A percentile compares a stretch with the other conserved stretches of the same genome.
These are phyloP conservation scores for Neodon shergylaensis DNA, from an alignment of 2,113 vertebrate genomes.

Conservation along the genomic window DNA sequence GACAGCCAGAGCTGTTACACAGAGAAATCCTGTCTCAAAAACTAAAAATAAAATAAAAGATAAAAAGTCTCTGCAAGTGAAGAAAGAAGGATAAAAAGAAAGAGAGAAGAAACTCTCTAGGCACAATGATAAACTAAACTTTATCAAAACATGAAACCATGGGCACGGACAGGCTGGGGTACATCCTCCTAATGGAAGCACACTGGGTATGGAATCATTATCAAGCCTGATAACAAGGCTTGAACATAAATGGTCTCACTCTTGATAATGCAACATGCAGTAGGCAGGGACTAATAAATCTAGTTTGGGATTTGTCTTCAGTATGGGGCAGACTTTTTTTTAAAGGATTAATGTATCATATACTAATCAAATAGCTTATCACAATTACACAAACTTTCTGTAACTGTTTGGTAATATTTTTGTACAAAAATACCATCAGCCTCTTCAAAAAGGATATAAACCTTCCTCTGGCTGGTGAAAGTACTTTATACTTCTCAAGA, in stretches of 20 bases:
- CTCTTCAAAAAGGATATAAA: background rate
- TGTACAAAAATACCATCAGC: background rate
- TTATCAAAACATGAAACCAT: background rate
- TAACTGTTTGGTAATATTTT: background rate
- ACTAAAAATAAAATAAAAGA: background rate
- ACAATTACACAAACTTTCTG: conserved; percentile 6
- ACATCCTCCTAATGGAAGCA: background rate
- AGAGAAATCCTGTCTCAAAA: background rate
- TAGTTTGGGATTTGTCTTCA: background rate
- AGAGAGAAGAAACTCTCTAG: background rate
- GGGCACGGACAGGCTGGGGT: background rate
- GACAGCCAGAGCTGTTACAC: background rate
- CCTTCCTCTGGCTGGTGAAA: background rate
- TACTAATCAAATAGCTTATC: background rate
- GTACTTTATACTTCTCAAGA: background rate
- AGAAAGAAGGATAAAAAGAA: background rate
- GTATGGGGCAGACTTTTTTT: background rate
- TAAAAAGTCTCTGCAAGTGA: background rate
- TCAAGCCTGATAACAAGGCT: background rate
- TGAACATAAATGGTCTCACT: background rate
- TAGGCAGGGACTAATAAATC: background rate
- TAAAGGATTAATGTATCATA: background rate
- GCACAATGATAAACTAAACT: background rate
- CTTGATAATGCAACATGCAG: background rate
- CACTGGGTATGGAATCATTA: background rate